Percentiles rank a stretch among this genome's conserved stretches.
Evolutionary conservation across 2,888 invertebrate genomes (phyloP).

Genomic region (Latheticus oryzae): DNA sequence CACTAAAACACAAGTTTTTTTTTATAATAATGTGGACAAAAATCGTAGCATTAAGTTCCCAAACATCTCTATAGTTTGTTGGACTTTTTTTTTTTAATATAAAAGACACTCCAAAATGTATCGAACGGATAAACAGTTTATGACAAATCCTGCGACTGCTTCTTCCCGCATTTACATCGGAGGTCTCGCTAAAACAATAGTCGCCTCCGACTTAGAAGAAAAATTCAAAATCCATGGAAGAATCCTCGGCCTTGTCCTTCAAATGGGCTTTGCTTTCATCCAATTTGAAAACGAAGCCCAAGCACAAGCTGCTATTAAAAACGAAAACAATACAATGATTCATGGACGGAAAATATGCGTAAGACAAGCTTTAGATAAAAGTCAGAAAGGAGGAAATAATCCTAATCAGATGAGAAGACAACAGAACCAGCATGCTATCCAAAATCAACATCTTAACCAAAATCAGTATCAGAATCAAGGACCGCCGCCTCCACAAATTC

Average conservation of each 20-base stretch:
- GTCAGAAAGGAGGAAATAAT: slow-evolving; percentile 37
- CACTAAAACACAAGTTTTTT: too few relatives aligned
- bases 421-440: not conserved
- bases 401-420: slow-evolving; percentile 30
- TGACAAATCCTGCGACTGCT: slow-evolving; percentile 81
- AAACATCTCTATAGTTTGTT: too few relatives aligned
- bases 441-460: slow-evolving; percentile 7
- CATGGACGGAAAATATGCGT: slow-evolving; percentile 79
- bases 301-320: slow-evolving; percentile 80
- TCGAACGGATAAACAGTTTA: slow-evolving; percentile 65
- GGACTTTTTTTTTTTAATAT: too few relatives aligned
- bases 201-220: slow-evolving; percentile 75
- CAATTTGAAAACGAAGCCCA: slow-evolving; percentile 82
- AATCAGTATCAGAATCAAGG: slow-evolving; percentile 3
- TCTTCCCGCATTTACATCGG: slow-evolving; percentile 85
- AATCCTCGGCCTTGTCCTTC: slow-evolving; percentile 77
- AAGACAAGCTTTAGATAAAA: slow-evolving; percentile 69
- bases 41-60: too few relatives aligned
- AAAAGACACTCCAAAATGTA: slow-evolving; percentile 56
- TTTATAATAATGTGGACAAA: too few relatives aligned
- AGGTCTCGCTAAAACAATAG: slow-evolving; percentile 73
- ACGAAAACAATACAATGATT: slow-evolving; percentile 77
- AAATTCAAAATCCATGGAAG: slow-evolving; percentile 81
- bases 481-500: not conserved
- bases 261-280: slow-evolving; percentile 87